Conservation (phyloP, 2,113 vertebrate genomes). For the Actenoides lindsayi region DNA sequence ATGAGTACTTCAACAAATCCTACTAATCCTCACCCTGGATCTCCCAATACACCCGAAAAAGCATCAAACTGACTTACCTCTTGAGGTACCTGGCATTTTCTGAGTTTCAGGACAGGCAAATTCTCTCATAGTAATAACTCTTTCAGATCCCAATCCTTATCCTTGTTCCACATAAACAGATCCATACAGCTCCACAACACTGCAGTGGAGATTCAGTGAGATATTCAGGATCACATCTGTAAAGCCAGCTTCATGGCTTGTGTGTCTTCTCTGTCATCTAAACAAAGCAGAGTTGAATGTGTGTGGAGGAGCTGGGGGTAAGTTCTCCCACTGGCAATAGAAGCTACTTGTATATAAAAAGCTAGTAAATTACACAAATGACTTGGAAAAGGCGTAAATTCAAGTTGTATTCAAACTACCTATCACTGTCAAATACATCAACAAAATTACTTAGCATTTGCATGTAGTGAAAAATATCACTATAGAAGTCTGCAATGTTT, state of each 20-base stretch:
- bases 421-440: background rate
- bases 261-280: background rate
- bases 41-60: background rate
- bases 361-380: background rate
- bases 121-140: background rate
- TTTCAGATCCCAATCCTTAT: background rate
- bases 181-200: background rate
- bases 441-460: background rate
- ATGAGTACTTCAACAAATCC: background rate
- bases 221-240: background rate
- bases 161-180: background rate
- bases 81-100: background rate
- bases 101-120: background rate
- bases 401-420: background rate
- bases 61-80: background rate
- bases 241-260: background rate
- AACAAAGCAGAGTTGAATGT: background rate
- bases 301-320: background rate
- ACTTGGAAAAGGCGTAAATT: background rate
- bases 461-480: background rate
- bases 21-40: background rate
- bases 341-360: background rate
- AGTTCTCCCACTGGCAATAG: background rate
- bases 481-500: background rate
- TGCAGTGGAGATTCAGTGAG: background rate